Evolutionary conservation across 64 coral and sea anemone genomes (phyloP).

Genomic region (Trachythela sp.): DNA sequence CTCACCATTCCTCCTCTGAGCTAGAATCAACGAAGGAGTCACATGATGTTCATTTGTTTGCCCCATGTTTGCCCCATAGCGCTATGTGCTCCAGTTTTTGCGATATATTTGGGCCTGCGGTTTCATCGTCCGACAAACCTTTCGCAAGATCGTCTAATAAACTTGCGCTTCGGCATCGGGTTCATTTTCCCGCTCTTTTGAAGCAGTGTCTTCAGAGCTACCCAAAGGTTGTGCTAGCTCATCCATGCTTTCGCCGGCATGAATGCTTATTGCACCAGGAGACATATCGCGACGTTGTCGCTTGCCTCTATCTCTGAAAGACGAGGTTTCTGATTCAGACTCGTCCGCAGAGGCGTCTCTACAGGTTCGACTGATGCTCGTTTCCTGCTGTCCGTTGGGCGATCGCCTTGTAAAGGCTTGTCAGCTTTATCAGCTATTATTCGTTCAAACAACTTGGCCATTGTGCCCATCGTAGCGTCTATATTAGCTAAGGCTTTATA

Average conservation of each 20-base stretch:
- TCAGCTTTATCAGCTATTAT: neutral
- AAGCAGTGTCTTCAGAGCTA: too few relatives aligned
- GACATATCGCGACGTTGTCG: neutral
- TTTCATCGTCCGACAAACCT: constrained; percentile 3
- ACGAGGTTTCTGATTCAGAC: neutral
- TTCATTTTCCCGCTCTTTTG: constrained; percentile 13
- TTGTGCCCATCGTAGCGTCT: neutral
- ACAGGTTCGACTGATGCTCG: neutral
- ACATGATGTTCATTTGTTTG: neutral
- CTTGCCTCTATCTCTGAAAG: neutral
- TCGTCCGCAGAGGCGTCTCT: neutral
- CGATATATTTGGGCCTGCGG: neutral
- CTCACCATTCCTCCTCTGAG: too few relatives aligned
- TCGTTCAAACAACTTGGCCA: neutral
- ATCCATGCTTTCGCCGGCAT: neutral
- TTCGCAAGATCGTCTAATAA: neutral
- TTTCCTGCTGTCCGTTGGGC: neutral
- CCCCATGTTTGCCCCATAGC: neutral
- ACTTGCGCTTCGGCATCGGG: neutral
- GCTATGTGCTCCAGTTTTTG: neutral
- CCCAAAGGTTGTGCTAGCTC: neutral
- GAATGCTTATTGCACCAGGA: neutral
- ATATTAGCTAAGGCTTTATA: neutral
- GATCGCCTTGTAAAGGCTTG: neutral
- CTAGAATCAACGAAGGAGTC: too few relatives aligned